A percentile compares a stretch with the other conserved stretches of the same genome.
Conservation (phyloP, 2,888 invertebrate genomes). For the Xanthia icteritia region DNA sequence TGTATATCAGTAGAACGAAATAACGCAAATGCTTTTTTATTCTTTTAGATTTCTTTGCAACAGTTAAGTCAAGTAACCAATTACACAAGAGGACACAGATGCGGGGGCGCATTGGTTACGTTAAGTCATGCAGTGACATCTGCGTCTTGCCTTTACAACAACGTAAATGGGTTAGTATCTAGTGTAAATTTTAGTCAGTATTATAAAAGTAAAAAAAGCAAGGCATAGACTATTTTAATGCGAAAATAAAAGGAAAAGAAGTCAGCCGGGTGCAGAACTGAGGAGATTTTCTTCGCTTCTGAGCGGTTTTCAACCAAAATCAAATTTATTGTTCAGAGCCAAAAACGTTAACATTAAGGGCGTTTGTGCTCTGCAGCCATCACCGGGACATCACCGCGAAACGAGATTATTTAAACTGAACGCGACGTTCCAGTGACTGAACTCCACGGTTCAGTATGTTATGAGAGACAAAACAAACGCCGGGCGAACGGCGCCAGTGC, state of each 20-base stretch:
- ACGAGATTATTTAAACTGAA: too few relatives aligned
- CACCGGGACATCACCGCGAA: too few relatives aligned
- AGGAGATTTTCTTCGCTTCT: neutral
- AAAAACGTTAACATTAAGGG: neutral
- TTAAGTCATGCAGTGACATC: constrained; percentile 67
- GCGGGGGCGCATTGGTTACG: constrained; percentile 71
- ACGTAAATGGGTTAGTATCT: constrained; percentile 53
- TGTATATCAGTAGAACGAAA: too few relatives aligned
- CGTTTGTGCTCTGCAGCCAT: too few relatives aligned
- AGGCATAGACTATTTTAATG: too few relatives aligned
- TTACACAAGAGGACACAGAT: constrained; percentile 63
- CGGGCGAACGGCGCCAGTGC: too few relatives aligned
- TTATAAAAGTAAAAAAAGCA: too few relatives aligned
- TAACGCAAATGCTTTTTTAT: neutral
- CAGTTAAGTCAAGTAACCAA: constrained; percentile 25
- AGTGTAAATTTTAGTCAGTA: neutral
- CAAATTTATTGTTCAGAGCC: neutral
- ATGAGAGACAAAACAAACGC: too few relatives aligned
- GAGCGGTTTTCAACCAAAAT: neutral
- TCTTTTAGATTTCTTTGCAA: constrained; percentile 69
- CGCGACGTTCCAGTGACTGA: too few relatives aligned
- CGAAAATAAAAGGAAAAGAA: too few relatives aligned
- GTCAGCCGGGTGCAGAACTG: neutral
- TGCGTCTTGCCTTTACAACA: constrained; percentile 64
- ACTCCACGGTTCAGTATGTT: too few relatives aligned